Percentiles rank a stretch among this genome's conserved stretches.
phyloP scores from a whole-genome alignment of 2,888 invertebrate genomes.

The Carcina quercana region DNA sequence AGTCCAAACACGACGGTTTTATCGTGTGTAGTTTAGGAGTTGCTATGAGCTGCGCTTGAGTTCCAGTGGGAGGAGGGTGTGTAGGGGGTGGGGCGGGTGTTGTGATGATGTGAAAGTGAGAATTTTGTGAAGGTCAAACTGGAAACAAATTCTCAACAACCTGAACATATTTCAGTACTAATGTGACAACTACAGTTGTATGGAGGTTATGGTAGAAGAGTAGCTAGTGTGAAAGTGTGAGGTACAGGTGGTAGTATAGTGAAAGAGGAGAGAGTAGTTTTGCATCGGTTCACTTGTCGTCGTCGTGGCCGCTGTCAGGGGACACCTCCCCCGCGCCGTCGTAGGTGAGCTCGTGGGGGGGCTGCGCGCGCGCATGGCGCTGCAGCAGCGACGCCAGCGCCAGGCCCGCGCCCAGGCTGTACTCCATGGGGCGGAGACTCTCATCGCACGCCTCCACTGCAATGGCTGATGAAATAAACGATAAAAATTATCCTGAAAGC shows the following conservation, averaged over 20 bases:
- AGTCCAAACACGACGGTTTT: too few species aligned
- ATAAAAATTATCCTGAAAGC: too few species aligned
- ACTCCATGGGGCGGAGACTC: conserved; percentile 58
- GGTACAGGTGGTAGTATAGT: neutral
- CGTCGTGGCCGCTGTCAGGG: conserved; percentile 64
- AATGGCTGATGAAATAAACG: neutral
- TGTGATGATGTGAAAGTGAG: too few species aligned
- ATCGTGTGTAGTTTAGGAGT: too few species aligned
- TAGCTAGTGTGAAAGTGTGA: neutral
- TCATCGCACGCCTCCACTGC: conserved; percentile 32
- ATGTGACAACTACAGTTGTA: neutral
- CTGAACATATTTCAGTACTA: neutral
- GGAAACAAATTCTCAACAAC: too few species aligned
- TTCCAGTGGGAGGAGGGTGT: too few species aligned
- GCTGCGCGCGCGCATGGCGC: conserved; percentile 32
- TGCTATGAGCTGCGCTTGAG: too few species aligned
- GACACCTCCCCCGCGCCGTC: conserved; percentile 64
- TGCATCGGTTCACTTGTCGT: too few species aligned
- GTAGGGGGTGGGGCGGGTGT: too few species aligned
- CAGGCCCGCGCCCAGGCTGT: conserved; percentile 62
- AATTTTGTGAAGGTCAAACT: too few species aligned
- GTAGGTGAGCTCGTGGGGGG: conserved; percentile 56
- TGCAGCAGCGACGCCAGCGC: conserved; percentile 66
- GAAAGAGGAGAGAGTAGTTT: neutral
- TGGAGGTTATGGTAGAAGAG: neutral